Evolutionary conservation across 2,888 invertebrate species (phyloP).

Genomic region (Dugesia japonica): DNA sequence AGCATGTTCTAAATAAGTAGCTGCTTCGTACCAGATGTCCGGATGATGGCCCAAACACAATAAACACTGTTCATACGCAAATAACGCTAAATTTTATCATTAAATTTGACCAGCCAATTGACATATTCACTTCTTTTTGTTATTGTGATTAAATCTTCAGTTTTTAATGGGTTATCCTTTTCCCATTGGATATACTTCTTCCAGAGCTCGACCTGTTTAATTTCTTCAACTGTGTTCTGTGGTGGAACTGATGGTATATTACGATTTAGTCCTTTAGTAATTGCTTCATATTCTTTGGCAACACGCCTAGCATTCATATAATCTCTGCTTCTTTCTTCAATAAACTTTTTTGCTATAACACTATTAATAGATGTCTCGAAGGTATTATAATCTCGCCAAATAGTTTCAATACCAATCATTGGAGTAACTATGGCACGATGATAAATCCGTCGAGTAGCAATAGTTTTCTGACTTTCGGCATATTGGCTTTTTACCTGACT

Average conservation of each 20-base stretch:
- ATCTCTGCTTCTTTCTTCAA: constrained; percentile 76
- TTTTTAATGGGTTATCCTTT: constrained; percentile 79
- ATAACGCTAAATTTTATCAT: constrained; percentile 56
- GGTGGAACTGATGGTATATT: constrained; percentile 94
- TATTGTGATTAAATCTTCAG: constrained; percentile 80
- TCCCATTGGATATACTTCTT: constrained; percentile 96
- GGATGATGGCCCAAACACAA: constrained; percentile 89
- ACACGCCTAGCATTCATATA: constrained; percentile 92
- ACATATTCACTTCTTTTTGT: constrained; percentile 66
- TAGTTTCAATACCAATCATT: constrained; percentile 81
- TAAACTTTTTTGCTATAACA: constrained; percentile 85
- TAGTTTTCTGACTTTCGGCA: constrained; percentile 96
- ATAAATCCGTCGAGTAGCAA: constrained; percentile 86
- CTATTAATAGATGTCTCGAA: constrained; percentile 74
- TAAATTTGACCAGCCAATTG: no score
- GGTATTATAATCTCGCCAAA: constrained; percentile 82
- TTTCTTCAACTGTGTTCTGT: constrained; percentile 65
- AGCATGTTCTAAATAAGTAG: constrained; percentile 82
- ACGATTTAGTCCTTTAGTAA: constrained; percentile 79
- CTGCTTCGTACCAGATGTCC: constrained; percentile 89
- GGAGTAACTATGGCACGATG: constrained; percentile 88
- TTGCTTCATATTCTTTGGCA: constrained; percentile 78
- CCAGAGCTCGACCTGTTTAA: constrained; percentile 91
- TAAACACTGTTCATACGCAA: constrained; percentile 90
- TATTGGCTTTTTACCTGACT: constrained; percentile 61